A percentile compares a stretch with the other conserved stretches of the same genome.
These are phyloP conservation scores for Drosophila azteca DNA, from an alignment of 1,140 invertebrate species.

Conservation along the genomic window DNA sequence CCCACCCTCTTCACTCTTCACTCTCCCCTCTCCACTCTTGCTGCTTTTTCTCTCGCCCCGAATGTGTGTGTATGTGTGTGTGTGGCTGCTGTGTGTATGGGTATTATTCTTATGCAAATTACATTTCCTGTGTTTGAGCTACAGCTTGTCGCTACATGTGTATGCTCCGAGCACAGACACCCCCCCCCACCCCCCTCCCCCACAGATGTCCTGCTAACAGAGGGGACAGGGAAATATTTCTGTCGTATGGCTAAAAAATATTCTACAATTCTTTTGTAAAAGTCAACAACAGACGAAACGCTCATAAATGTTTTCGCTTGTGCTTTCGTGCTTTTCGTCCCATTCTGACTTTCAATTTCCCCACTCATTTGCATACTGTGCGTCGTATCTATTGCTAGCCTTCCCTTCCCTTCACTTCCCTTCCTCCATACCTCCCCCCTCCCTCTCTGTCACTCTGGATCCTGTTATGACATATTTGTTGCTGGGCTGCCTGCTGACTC, in stretches of 20 bases:
- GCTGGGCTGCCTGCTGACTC: constrained; percentile 54
- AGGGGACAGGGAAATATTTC: background rate
- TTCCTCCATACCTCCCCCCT: constrained; percentile 21
- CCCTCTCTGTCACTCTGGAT: constrained; percentile 21
- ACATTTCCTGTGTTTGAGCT: constrained; percentile 81
- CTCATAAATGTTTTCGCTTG: constrained; percentile 70
- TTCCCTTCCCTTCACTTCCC: constrained; percentile 7
- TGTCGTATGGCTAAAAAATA: constrained; percentile 71
- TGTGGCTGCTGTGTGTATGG: constrained; percentile 55
- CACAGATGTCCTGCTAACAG: constrained; percentile 6
- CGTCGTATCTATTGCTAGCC: constrained; percentile 1
- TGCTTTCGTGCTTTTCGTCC: constrained; percentile 17
- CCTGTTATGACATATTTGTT: constrained; percentile 76
- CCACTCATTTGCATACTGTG: constrained; percentile 35
- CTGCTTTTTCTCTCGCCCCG: background rate
- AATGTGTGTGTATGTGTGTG: constrained; percentile 1
- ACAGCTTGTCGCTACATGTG: constrained; percentile 75
- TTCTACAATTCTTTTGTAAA: constrained; percentile 80
- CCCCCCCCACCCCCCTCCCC: background rate
- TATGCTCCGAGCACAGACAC: constrained; percentile 38
- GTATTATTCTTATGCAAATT: constrained; percentile 81
- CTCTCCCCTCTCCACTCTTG: too few species aligned
- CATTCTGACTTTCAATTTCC: constrained; percentile 22
- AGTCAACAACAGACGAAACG: constrained; percentile 72
- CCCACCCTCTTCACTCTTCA: background rate